Evolutionary conservation across 64 coral and sea anemone species (phyloP).

Genomic region (Montipora foliosa): DNA sequence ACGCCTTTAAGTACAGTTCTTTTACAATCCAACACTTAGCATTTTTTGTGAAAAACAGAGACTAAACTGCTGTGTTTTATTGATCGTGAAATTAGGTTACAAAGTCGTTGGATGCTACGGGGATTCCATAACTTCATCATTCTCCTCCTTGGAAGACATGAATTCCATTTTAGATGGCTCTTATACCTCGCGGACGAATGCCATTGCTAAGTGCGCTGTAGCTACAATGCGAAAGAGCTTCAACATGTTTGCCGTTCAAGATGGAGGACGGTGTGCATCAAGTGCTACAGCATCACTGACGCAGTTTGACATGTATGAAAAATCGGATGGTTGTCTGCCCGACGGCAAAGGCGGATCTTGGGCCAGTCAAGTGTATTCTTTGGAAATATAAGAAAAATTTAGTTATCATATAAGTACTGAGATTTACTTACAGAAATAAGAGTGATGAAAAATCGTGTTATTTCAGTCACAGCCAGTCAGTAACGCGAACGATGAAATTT

Average conservation of each 20-base stretch:
- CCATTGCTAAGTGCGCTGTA: background rate
- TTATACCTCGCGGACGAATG: background rate
- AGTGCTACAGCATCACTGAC: background rate
- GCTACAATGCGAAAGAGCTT: background rate
- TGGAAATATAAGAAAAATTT: background rate
- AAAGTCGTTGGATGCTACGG: background rate
- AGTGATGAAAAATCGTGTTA: no score
- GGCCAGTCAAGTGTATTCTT: slow-evolving; percentile 27
- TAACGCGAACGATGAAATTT: no score
- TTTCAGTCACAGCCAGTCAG: no score
- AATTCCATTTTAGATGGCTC: background rate
- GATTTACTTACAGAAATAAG: no score
- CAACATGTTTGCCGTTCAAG: slow-evolving; percentile 17
- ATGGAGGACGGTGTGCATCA: slow-evolving; percentile 29
- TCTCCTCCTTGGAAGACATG: background rate
- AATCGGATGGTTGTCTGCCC: background rate
- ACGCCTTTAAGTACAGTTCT: no score
- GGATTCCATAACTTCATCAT: background rate
- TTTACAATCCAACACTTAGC: no score
- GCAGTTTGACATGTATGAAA: slow-evolving; percentile 10
- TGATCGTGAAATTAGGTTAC: background rate
- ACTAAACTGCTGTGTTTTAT: background rate
- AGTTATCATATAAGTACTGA: no score
- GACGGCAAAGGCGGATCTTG: slow-evolving; percentile 17
- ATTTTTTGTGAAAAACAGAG: no score